Conservation (phyloP, 2,797 vertebrate species). For the Epinephelus malabaricus region DNA sequence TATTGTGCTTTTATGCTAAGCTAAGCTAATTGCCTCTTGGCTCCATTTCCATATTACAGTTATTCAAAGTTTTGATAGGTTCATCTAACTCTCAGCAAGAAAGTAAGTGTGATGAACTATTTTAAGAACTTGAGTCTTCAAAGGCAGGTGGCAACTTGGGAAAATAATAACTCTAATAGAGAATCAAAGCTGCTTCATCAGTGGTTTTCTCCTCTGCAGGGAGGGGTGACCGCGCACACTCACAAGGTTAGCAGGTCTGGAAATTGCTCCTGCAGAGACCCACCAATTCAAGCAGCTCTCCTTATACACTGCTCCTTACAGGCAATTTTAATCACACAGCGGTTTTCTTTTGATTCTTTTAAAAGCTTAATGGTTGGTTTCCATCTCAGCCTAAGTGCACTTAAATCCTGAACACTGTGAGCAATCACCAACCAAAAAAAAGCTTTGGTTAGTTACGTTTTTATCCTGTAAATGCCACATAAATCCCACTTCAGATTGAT, state of each 20-base stretch:
- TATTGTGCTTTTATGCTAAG: no score
- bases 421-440: slow-evolving; percentile 51
- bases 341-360: slow-evolving; percentile 68
- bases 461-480: slow-evolving; percentile 62
- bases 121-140: slow-evolving; percentile 11
- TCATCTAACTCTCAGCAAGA: neutral
- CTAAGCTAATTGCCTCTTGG: no score
- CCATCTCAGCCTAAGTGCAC: slow-evolving; percentile 32
- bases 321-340: slow-evolving; percentile 44
- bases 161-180: neutral
- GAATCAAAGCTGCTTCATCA: slow-evolving; percentile 9
- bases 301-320: slow-evolving; percentile 20
- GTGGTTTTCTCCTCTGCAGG: slow-evolving; percentile 7
- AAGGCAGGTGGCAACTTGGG: neutral
- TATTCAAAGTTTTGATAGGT: neutral
- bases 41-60: neutral
- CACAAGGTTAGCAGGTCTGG: slow-evolving; percentile 25
- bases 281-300: neutral
- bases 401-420: slow-evolving; percentile 46
- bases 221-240: slow-evolving; percentile 31
- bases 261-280: slow-evolving; percentile 30
- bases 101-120: neutral
- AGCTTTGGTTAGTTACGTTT: slow-evolving; percentile 54
- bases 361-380: slow-evolving; percentile 65
- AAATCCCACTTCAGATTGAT: slow-evolving; percentile 71